These are phyloP conservation scores for Siniperca chuatsi DNA, from an alignment of 2,113 vertebrate species.

Conservation along the genomic window DNA sequence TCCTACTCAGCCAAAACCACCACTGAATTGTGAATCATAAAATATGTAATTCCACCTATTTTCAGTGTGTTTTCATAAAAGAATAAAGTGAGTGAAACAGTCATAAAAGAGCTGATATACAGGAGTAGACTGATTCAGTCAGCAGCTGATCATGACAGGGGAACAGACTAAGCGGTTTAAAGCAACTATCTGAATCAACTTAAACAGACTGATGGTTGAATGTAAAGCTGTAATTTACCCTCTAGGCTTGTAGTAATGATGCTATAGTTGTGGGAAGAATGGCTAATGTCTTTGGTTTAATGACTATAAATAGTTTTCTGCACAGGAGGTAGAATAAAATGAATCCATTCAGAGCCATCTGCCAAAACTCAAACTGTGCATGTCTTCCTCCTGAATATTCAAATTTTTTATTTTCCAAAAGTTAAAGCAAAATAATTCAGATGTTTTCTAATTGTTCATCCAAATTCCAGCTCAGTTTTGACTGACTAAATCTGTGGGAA, in stretches of 20 bases:
- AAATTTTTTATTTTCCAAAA: neutral
- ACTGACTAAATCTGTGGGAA: neutral
- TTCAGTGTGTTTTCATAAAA: neutral
- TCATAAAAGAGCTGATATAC: too few species aligned
- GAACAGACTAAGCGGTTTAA: too few species aligned
- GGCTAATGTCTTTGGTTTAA: neutral
- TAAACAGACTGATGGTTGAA: too few species aligned
- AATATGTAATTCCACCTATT: neutral
- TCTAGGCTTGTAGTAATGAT: neutral
- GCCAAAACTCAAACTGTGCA: neutral
- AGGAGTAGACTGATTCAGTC: too few species aligned
- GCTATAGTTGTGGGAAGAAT: neutral
- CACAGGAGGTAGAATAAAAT: neutral
- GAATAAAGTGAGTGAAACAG: neutral
- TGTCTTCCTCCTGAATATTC: neutral
- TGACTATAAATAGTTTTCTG: neutral
- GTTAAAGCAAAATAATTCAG: neutral
- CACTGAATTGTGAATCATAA: neutral
- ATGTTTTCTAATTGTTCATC: neutral
- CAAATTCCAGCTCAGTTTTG: neutral
- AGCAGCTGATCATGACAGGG: too few species aligned
- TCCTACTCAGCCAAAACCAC: neutral
- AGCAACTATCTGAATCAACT: neutral
- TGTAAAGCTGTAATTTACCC: neutral
- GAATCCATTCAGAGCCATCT: neutral